phyloP scores from a whole-genome alignment of 2,888 invertebrate species.

The Fragum fragum region DNA sequence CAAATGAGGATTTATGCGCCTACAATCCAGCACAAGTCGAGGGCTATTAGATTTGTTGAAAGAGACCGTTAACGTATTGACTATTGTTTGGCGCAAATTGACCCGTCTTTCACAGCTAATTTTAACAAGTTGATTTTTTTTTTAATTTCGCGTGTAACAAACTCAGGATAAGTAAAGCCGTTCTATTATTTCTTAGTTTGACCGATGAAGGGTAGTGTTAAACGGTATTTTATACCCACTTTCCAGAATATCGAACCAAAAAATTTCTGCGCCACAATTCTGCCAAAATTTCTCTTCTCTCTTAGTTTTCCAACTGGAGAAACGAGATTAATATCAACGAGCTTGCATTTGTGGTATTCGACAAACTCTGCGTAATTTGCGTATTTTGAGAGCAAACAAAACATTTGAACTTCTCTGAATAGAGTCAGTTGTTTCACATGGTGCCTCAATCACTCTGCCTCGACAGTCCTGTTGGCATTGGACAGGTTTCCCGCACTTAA shows the following conservation, averaged over 20 bases:
- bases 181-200: conserved; percentile 38
- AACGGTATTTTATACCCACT: conserved; percentile 42
- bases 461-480: conserved; percentile 43
- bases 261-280: background rate
- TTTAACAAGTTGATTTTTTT: conserved; percentile 20
- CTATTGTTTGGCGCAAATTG: background rate
- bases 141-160: conserved; percentile 43
- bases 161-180: conserved; percentile 27
- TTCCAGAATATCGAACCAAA: conserved; percentile 28
- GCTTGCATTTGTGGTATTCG: background rate
- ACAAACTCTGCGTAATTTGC: background rate
- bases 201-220: conserved; percentile 15
- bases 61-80: conserved; percentile 52
- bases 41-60: conserved; percentile 35
- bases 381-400: background rate
- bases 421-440: no score
- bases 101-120: conserved; percentile 42
- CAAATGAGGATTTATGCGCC: conserved; percentile 42
- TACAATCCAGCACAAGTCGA: conserved; percentile 43
- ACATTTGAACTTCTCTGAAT: conserved; percentile 27
- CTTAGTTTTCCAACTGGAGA: conserved; percentile 37
- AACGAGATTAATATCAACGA: background rate
- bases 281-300: conserved; percentile 33
- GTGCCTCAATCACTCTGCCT: no score
- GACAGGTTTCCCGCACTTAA: conserved; percentile 37